Evolutionary conservation across 2,888 invertebrate species (phyloP), one percentile per base, ranked within the genome.

Genomic region (Sussaba pulchella): DNA sequence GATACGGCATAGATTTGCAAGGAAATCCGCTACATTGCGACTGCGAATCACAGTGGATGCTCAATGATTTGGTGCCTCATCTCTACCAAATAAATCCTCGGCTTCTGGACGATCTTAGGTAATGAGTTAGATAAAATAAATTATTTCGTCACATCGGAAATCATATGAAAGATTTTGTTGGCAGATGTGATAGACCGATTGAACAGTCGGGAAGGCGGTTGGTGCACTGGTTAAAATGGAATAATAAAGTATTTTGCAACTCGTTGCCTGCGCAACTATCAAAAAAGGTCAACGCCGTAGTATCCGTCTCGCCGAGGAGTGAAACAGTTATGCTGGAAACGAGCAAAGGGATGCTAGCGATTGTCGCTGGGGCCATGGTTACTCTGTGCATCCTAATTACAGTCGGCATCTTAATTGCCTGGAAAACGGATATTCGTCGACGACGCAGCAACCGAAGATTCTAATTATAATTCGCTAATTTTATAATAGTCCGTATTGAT

Each of bases 1-100:
- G 85, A 0, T 92, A 93, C 5, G 93, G 93, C 0, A 92, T 94
- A 0, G 93, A 95, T 88, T 88, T 95, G 2, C 94, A 95, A 92
- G 92, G 92, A 82, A 95, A 95, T 90, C 95, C 95, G 0, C 94
- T 95, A 93, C 91, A 93, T 79, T 95, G 95, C 86, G 89, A 93
- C 79, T 95, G 95, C 85, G 92, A 93, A 43, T 88, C 95, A 85
- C 94, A 95, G 85, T 94, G 95, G 94, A 89, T 95, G 83, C 89
- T 95, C 19, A 93, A 94, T 57, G 92, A 93, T 24, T 88, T 95
- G 43, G 85, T 95, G 47, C 93, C 94, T 0, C 89, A 90, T 70
- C 91, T 94, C 85, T 94, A 94, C 84, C 86, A 83, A n/a, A 89
- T 85, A 2, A 91, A 93, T 66, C 92, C 93, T 0, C 84, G 90